phyloP scores from a whole-genome alignment of 2,888 invertebrate species.

The Polydrusus cervinus region DNA sequence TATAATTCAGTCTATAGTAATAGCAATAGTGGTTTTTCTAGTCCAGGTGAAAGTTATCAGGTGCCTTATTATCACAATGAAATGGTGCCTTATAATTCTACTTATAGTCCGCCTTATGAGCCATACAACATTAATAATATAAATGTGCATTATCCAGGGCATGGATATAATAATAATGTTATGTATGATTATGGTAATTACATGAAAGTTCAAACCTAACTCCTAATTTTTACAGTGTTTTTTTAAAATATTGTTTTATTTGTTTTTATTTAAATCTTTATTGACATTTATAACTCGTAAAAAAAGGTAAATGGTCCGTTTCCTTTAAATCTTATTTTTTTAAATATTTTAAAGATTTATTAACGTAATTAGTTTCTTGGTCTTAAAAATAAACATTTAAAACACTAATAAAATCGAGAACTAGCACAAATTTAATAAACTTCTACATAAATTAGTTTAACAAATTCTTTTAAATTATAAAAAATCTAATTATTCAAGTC shows the following conservation, averaged over 20 bases:
- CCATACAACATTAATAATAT: slow-evolving; percentile 22
- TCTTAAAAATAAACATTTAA: no score
- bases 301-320: neutral
- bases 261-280: neutral
- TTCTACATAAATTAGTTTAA: no score
- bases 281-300: no score
- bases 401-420: no score
- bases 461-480: no score
- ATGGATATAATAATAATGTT: slow-evolving; percentile 47
- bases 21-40: slow-evolving; percentile 37
- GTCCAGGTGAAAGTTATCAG: slow-evolving; percentile 33
- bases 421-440: no score
- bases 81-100: slow-evolving; percentile 33
- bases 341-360: no score
- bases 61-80: slow-evolving; percentile 37
- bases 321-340: neutral
- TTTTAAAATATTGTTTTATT: neutral
- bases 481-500: no score
- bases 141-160: slow-evolving; percentile 31
- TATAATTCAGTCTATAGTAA: slow-evolving; percentile 52
- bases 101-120: slow-evolving; percentile 33
- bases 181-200: slow-evolving; percentile 44
- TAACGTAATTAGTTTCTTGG: no score
- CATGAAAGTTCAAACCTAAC: slow-evolving; percentile 43
- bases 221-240: neutral